Evolutionary conservation across 2,888 invertebrate species (phyloP).

Genomic region (Trissoscelio sp.): DNA sequence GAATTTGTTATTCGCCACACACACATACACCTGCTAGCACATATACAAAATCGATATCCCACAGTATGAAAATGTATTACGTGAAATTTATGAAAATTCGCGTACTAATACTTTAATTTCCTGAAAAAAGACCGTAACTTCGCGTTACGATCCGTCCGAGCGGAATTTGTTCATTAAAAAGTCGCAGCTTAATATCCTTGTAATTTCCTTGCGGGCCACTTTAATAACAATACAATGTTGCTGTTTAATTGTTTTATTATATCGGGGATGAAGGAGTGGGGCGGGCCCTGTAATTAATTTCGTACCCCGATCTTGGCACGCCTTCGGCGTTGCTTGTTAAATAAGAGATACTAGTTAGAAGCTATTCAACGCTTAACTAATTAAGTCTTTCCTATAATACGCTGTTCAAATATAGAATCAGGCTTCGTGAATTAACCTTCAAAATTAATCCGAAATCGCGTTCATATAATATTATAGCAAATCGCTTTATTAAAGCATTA

Average conservation of each 20-base stretch:
- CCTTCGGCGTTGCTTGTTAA: constrained; percentile 21
- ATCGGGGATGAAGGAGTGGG: constrained; percentile 10
- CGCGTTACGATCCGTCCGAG: constrained; percentile 6
- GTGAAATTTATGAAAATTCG: constrained; percentile 36
- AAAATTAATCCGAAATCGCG: constrained; percentile 33
- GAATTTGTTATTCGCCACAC: too few species aligned
- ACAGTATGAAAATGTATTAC: constrained; percentile 1
- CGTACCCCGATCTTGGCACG: constrained; percentile 26
- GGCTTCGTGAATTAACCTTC: constrained; percentile 19
- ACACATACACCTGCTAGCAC: too few species aligned
- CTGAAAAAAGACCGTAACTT: constrained; percentile 24
- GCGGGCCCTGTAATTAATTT: constrained; percentile 52
- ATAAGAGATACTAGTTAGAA: constrained; percentile 42
- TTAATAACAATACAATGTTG: constrained; percentile 43
- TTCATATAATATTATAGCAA: constrained; percentile 20
- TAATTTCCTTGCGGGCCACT: constrained; percentile 41
- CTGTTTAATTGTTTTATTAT: constrained; percentile 38
- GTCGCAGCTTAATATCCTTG: constrained; percentile 38
- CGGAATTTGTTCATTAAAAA: constrained; percentile 49
- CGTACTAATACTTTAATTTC: constrained; percentile 41
- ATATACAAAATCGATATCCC: constrained; percentile 17
- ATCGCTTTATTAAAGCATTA: constrained; percentile 20
- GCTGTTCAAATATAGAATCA: constrained; percentile 30
- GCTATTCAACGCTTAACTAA: constrained; percentile 45
- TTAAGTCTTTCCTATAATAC: constrained; percentile 45